A percentile compares a stretch with the other conserved stretches of the same genome.
Evolutionary conservation across 2,113 vertebrate genomes (phyloP).

Genomic region (Gorsachius goisagi): DNA sequence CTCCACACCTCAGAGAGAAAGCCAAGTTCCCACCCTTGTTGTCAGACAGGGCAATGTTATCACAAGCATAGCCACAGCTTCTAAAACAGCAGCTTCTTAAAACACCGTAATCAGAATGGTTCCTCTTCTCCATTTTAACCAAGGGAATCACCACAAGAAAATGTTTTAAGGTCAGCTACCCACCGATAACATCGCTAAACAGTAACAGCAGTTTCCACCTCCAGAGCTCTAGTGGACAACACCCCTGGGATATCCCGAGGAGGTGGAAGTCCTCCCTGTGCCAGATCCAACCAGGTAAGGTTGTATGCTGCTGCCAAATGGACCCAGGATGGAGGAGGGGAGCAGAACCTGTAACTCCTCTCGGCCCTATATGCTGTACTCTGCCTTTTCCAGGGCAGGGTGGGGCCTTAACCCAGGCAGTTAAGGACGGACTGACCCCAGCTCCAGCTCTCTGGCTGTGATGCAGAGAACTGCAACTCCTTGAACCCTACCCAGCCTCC

Average conservation of each 20-base stretch:
- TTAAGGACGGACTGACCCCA: neutral
- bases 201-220: neutral
- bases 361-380: neutral
- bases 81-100: neutral
- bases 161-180: neutral
- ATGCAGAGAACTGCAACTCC: too few relatives aligned
- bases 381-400: neutral
- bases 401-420: neutral
- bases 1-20: neutral
- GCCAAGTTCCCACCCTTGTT: neutral
- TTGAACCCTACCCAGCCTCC: neutral
- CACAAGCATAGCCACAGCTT: neutral
- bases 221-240: neutral
- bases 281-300: neutral
- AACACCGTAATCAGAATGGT: neutral
- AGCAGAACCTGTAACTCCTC: neutral
- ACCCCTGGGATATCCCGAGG: neutral
- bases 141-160: neutral
- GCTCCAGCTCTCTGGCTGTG: neutral
- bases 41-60: accelerated
- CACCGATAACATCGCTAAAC: neutral
- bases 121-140: neutral
- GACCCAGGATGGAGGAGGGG: neutral
- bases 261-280: neutral
- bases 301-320: neutral